Percentiles rank a stretch among this genome's conserved stretches.
phyloP scores from a whole-genome alignment of 2,113 vertebrate genomes.

The Meles meles region DNA sequence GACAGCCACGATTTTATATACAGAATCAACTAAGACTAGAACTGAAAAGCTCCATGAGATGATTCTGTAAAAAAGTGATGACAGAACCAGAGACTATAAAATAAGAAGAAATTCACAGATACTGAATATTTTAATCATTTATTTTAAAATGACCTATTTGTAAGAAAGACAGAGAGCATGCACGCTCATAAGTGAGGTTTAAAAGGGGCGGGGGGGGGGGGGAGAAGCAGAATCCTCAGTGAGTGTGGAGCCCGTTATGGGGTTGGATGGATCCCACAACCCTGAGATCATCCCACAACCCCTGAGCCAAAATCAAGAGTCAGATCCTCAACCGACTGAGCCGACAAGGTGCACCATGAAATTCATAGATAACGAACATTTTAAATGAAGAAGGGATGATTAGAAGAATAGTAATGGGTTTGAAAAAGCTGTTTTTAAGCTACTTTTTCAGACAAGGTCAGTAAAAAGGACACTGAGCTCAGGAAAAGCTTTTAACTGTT shows the following conservation, averaged over 20 bases:
- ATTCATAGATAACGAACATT: neutral
- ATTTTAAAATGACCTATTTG: neutral
- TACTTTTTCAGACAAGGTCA: neutral
- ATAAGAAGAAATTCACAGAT: neutral
- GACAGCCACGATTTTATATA: neutral
- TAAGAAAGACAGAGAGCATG: neutral
- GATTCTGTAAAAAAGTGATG: neutral
- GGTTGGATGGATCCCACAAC: neutral
- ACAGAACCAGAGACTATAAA: neutral
- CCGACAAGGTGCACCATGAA: neutral
- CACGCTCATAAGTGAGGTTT: neutral
- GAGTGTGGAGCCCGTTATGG: no score
- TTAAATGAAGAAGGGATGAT: neutral
- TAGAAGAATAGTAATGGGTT: neutral
- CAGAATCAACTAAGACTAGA: neutral
- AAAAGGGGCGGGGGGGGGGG: no score
- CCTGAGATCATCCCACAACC: neutral
- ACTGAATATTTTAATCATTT: neutral
- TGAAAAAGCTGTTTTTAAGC: neutral
- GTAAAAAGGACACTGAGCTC: neutral
- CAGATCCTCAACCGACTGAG: neutral
- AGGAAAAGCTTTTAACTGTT: neutral
- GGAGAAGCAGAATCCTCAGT: neutral
- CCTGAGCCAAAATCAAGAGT: neutral
- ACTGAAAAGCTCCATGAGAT: neutral